A percentile compares a stretch with the other conserved stretches of the same genome.
These are phyloP conservation scores for Orthosia gothica DNA, from an alignment of 2,888 invertebrate species.

Conservation along the genomic window DNA sequence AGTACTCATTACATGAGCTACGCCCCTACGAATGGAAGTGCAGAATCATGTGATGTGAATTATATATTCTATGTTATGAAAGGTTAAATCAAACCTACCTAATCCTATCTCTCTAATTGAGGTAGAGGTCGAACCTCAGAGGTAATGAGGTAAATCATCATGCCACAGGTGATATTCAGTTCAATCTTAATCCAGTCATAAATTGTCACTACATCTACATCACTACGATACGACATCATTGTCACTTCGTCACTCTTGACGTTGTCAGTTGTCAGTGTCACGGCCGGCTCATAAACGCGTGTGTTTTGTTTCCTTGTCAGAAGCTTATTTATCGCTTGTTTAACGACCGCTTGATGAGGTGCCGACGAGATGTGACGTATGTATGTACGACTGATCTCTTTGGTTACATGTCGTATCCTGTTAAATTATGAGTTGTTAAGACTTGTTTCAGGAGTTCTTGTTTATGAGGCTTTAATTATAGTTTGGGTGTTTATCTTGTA, in stretches of 20 bases:
- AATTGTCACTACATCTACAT: constrained; percentile 34
- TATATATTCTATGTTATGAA: too few relatives aligned
- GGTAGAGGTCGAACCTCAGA: too few relatives aligned
- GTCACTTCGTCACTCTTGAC: constrained; percentile 36
- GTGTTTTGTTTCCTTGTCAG: constrained; percentile 66
- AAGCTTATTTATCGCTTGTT: constrained; percentile 71
- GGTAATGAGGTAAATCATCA: too few relatives aligned
- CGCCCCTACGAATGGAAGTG: too few relatives aligned
- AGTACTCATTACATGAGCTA: too few relatives aligned
- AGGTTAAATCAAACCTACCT: too few relatives aligned
- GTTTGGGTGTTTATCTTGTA: background rate
- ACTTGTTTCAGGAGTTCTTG: constrained; percentile 10
- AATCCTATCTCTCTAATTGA: too few relatives aligned
- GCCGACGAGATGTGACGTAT: constrained; percentile 50
- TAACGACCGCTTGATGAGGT: constrained; percentile 72
- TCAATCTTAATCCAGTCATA: constrained; percentile 20
- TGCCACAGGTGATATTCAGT: background rate
- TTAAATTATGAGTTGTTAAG: constrained; percentile 31
- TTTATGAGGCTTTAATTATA: constrained; percentile 26
- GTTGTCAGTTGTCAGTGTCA: constrained; percentile 52
- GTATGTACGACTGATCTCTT: background rate
- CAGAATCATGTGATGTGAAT: too few relatives aligned
- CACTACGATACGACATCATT: background rate
- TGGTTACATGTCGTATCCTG: constrained; percentile 35
- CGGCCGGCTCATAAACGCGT: constrained; percentile 57